Percentiles rank a stretch among this genome's conserved stretches.
Evolutionary conservation across 1,140 invertebrate genomes (phyloP).

Genomic region (Arctopsyche grandis): DNA sequence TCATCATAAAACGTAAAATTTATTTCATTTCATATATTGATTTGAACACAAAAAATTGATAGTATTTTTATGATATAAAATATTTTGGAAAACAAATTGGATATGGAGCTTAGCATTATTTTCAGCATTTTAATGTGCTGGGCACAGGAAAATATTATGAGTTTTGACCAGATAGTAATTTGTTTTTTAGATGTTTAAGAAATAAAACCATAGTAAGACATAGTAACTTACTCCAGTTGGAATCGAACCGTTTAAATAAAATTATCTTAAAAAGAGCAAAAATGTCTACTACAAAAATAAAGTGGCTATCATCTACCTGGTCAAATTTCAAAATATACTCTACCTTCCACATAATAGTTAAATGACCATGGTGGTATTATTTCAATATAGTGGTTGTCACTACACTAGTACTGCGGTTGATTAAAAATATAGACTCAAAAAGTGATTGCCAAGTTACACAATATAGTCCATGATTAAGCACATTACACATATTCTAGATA

Average conservation of each 20-base stretch:
- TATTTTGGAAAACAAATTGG: background rate
- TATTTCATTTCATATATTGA: background rate
- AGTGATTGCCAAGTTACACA: slow-evolving; percentile 53
- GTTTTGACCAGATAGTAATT: no score
- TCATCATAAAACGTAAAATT: background rate
- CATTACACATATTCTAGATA: slow-evolving; percentile 54
- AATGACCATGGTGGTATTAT: slow-evolving; percentile 53
- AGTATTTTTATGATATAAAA: no score
- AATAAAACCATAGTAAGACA: no score
- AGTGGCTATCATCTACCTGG: no score
- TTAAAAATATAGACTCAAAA: slow-evolving; percentile 54
- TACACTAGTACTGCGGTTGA: slow-evolving; percentile 52
- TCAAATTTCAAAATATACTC: no score
- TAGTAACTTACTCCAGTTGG: no score
- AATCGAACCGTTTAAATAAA: no score
- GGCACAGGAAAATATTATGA: no score
- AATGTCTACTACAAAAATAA: no score
- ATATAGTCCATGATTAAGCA: slow-evolving; percentile 55
- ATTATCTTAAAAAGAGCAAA: no score
- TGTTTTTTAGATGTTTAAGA: no score
- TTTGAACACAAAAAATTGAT: background rate
- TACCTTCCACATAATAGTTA: slow-evolving; percentile 19
- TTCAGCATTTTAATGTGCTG: background rate
- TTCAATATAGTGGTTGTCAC: slow-evolving; percentile 47
- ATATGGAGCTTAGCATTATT: slow-evolving; percentile 6